Conservation (phyloP, 2,888 invertebrate species). For the Spilarctia lutea region DNA sequence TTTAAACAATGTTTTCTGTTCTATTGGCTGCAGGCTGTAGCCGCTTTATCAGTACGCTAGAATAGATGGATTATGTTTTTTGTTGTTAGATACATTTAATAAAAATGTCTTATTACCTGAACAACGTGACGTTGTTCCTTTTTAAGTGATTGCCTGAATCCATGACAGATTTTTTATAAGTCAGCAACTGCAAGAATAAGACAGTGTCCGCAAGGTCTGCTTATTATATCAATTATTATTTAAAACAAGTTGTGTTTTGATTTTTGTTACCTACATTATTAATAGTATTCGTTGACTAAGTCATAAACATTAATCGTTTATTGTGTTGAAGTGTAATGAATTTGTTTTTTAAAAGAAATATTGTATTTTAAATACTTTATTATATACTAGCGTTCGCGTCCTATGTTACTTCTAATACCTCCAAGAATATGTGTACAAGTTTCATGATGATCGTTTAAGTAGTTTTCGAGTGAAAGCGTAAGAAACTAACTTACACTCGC, state of each 20-base stretch:
- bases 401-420: too few relatives aligned
- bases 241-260: neutral
- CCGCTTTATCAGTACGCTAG: neutral
- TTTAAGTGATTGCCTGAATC: neutral
- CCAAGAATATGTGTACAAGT: too few relatives aligned
- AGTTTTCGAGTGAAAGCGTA: too few relatives aligned
- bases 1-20: too few relatives aligned
- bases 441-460: too few relatives aligned
- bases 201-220: neutral
- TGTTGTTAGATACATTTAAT: neutral
- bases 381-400: too few relatives aligned
- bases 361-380: too few relatives aligned
- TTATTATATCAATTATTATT: neutral
- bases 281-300: neutral
- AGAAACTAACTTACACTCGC: too few relatives aligned
- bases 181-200: neutral
- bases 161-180: neutral
- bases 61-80: neutral
- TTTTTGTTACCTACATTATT: neutral
- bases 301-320: neutral
- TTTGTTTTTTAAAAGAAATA: too few relatives aligned
- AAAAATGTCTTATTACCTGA: neutral
- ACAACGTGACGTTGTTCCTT: neutral
- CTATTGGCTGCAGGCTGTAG: neutral
- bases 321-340: neutral